phyloP scores from a whole-genome alignment of 2,888 invertebrate species.

The Ethmia dodecea region DNA sequence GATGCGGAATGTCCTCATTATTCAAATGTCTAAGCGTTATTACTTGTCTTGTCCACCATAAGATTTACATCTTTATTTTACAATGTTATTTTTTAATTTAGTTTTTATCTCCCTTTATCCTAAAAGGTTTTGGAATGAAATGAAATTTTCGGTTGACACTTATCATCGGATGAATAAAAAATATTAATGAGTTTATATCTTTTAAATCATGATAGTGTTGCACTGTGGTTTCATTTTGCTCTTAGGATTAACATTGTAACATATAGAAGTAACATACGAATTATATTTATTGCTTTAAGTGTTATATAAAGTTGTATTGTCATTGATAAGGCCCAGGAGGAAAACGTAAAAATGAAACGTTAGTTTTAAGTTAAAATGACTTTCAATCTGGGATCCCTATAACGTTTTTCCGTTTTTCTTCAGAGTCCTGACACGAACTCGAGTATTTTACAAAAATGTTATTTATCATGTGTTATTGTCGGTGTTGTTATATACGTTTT shows the following conservation, averaged over 20 bases:
- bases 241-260: slow-evolving; percentile 25
- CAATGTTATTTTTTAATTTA: slow-evolving; percentile 19
- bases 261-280: slow-evolving; percentile 1
- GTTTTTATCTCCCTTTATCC: slow-evolving; percentile 21
- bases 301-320: slow-evolving; percentile 22
- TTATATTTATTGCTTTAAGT: slow-evolving; percentile 5
- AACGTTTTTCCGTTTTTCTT: slow-evolving; percentile 62
- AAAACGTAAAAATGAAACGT: slow-evolving; percentile 52
- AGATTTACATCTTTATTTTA: background rate
- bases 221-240: slow-evolving; percentile 49
- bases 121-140: slow-evolving; percentile 32
- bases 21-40: background rate
- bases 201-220: slow-evolving; percentile 45
- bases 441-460: slow-evolving; percentile 30
- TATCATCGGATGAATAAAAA: slow-evolving; percentile 34
- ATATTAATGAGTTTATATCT: slow-evolving; percentile 18
- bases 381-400: slow-evolving; percentile 34
- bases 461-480: slow-evolving; percentile 24
- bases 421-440: slow-evolving; percentile 43
- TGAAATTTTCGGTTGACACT: slow-evolving; percentile 47
- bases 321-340: slow-evolving; percentile 48
- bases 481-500: slow-evolving; percentile 36
- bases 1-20: slow-evolving; percentile 32
- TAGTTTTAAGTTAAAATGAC: slow-evolving; percentile 53
- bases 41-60: background rate